These are phyloP conservation scores for Callorhinus ursinus DNA, from an alignment of 2,113 vertebrate genomes.

Conservation along the genomic window DNA sequence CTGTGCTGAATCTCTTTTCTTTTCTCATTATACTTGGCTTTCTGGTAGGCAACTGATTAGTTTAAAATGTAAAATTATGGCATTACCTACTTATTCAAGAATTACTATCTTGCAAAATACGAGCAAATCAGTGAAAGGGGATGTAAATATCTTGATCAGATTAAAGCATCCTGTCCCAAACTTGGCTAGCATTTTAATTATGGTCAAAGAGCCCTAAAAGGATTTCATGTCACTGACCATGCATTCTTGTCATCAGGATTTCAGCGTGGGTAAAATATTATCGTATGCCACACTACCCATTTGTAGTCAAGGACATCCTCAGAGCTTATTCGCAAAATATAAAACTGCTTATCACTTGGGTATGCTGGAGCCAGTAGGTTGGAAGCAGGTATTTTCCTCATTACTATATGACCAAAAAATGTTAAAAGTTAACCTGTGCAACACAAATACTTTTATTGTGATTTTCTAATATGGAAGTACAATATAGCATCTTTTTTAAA, in stretches of 20 bases:
- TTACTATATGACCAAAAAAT: not conserved
- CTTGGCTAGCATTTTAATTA: not conserved
- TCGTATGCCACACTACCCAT: too few relatives aligned
- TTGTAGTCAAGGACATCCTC: not conserved
- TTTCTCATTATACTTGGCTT: not conserved
- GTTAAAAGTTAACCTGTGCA: not conserved
- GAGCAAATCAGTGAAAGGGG: not conserved
- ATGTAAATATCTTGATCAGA: not conserved
- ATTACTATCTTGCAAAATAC: not conserved
- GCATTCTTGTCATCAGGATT: not conserved
- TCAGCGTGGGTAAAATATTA: not conserved
- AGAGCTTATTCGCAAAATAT: not conserved
- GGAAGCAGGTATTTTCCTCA: not conserved
- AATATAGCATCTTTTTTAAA: not conserved
- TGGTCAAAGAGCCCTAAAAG: not conserved
- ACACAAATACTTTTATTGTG: not conserved
- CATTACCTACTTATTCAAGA: not conserved
- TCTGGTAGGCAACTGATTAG: not conserved
- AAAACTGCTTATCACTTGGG: not conserved
- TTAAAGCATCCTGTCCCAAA: slow-evolving; percentile 1
- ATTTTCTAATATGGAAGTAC: not conserved
- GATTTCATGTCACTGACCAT: not conserved
- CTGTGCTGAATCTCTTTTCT: not conserved
- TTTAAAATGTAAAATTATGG: not conserved
- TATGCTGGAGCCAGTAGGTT: not conserved